phyloP scores from a whole-genome alignment of 2,888 invertebrate genomes.

The Caenorhabditis sp. region DNA sequence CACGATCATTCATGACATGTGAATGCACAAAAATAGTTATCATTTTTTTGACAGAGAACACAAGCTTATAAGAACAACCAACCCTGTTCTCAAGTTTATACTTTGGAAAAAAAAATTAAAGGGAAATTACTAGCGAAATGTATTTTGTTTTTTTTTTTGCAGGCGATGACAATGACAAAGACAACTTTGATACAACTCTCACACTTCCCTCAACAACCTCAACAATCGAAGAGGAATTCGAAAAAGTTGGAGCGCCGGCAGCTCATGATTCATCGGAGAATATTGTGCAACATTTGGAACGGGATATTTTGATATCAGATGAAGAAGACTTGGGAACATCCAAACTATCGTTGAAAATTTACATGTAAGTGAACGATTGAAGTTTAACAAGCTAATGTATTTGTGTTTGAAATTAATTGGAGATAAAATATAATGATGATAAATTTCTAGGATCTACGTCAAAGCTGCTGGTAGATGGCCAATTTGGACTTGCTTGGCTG shows the following conservation, averaged over 20 bases:
- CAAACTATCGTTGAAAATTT: conserved; percentile 56
- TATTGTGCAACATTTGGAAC: conserved; percentile 9
- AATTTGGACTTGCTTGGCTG: conserved; percentile 68
- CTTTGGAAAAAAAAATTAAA: no score
- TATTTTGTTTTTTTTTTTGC: conserved; percentile 4
- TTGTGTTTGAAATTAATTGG: no score
- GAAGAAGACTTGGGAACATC: conserved; percentile 69
- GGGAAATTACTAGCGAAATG: no score
- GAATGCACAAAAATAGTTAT: no score
- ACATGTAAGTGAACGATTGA: conserved; percentile 59
- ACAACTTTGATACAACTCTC: conserved; percentile 6
- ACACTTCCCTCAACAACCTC: background rate
- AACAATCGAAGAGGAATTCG: conserved; percentile 13
- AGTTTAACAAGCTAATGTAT: no score
- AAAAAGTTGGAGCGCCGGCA: conserved; percentile 14
- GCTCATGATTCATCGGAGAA: conserved; percentile 21
- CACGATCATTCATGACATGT: no score
- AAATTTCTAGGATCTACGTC: conserved; percentile 72
- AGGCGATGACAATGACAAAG: background rate
- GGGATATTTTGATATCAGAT: conserved; percentile 71
- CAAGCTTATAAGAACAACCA: no score
- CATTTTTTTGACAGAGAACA: no score
- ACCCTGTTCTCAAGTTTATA: no score
- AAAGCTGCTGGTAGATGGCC: conserved; percentile 75
- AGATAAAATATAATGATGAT: conserved; percentile 17